Evolutionary conservation across 2,113 vertebrate species (phyloP), one percentile per base, ranked within the genome.

Genomic region (Cranoglanis bouderius): DNA sequence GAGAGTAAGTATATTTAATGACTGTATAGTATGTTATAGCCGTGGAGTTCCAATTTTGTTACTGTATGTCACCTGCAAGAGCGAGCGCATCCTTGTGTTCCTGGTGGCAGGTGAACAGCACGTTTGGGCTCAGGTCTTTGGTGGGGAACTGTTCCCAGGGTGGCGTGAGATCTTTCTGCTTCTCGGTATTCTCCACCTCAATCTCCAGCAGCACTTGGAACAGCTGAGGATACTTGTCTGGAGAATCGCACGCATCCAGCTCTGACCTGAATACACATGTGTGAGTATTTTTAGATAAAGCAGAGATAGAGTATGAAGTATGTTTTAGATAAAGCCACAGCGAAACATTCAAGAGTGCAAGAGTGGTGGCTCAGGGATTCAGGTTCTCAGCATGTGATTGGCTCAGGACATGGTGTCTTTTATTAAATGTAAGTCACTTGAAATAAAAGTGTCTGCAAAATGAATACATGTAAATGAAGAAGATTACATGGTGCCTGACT

Each of bases 151-250:
- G 98, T 90, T 99, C 98, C 98, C 98, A 99, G 0, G 98, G 98
- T 13, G 98, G 98, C 3, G 98, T 99, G 90, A 99, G 94, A 91
- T 99, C 98, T 0, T 97, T 96, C 90, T 96, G 97, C 90, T 97
- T 98, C 86, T 99, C 98, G 0, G 94, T 92, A 4, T 96, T 93
- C 91, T 99, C 98, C 43, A 99, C 96, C 93, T 99, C 98, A 55
- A 99, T 90, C 21, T 99, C 98, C 93, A 99, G 88, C 9, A 97
- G 94, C 46, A 99, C 96, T 32, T 99, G 98, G 93, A 99, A 99
- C 43, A 99, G 96, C 94, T 98, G 97, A 29, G 98, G 98, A 85
- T 99, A 99, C 94, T 99, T 99, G 93, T 99, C 98, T 80, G 98
- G 97, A 91, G 97, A 97, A 91, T 99, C 98, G 29, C 98, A 99